Conservation (phyloP, 2,888 invertebrate species). For the Coenonympha arcania region DNA sequence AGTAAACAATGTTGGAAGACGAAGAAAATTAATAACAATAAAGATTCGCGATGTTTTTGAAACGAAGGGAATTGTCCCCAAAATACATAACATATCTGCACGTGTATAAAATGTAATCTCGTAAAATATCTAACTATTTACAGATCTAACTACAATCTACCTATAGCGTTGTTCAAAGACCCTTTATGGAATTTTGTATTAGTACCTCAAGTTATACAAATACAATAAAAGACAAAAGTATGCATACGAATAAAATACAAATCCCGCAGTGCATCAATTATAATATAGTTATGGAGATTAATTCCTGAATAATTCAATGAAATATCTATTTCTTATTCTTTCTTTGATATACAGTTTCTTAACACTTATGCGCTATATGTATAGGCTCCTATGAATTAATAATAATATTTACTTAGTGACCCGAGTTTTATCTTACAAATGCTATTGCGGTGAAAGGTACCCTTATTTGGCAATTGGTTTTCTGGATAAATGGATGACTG, state of each 20-base stretch:
- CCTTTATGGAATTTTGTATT: slow-evolving; percentile 39
- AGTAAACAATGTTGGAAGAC: slow-evolving; percentile 51
- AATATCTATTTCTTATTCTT: slow-evolving; percentile 20
- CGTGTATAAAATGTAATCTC: slow-evolving; percentile 56
- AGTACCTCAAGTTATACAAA: slow-evolving; percentile 32
- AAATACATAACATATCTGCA: slow-evolving; percentile 42
- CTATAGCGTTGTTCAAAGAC: slow-evolving; percentile 51
- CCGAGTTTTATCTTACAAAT: slow-evolving; percentile 8
- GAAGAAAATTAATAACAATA: slow-evolving; percentile 44
- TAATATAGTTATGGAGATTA: slow-evolving; percentile 22
- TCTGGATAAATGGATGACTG: neutral
- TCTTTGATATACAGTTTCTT: slow-evolving; percentile 22
- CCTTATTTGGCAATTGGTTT: slow-evolving; percentile 22
- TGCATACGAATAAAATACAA: slow-evolving; percentile 24
- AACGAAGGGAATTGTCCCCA: slow-evolving; percentile 20
- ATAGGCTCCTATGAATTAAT: slow-evolving; percentile 14
- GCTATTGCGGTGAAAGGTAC: slow-evolving; percentile 15
- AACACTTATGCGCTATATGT: slow-evolving; percentile 24
- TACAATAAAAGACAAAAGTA: slow-evolving; percentile 22
- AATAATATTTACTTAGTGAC: slow-evolving; percentile 5
- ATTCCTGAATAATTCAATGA: slow-evolving; percentile 19
- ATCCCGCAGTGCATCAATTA: slow-evolving; percentile 26
- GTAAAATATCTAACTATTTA: slow-evolving; percentile 57
- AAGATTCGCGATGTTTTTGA: slow-evolving; percentile 16
- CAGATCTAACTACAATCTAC: slow-evolving; percentile 52